Conservation (phyloP, 1,140 invertebrate species). For the Chymomyza costata region DNA sequence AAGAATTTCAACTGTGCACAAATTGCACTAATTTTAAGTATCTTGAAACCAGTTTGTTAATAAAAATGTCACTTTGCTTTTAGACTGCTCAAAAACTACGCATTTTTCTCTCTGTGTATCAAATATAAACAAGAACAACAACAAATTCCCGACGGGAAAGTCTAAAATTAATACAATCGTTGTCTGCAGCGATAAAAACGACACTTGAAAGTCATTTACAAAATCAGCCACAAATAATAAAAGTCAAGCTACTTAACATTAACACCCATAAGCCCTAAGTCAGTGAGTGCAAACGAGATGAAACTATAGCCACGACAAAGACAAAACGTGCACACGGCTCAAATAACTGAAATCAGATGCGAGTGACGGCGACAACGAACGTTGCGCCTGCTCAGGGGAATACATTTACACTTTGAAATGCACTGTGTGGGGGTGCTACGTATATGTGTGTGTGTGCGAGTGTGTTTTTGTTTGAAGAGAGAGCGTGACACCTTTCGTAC, state of each 20-base stretch:
- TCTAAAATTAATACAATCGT: slow-evolving; percentile 24
- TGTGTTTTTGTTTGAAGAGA: slow-evolving; percentile 2
- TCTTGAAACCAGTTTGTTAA: too few species aligned
- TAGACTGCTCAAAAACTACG: too few species aligned
- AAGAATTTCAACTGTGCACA: too few species aligned
- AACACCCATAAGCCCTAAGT: slow-evolving; percentile 1
- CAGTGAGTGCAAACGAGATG: slow-evolving; percentile 17
- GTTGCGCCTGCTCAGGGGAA: slow-evolving; percentile 57
- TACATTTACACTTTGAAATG: too few species aligned
- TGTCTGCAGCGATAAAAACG: slow-evolving; percentile 44
- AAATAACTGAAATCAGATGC: slow-evolving; percentile 68
- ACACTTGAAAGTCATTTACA: slow-evolving; percentile 60
- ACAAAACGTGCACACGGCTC: slow-evolving; percentile 35
- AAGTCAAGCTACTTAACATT: slow-evolving; percentile 65
- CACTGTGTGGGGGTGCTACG: too few species aligned
- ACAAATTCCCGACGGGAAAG: slow-evolving; percentile 11
- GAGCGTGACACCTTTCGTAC: slow-evolving; percentile 42
- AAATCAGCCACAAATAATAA: slow-evolving; percentile 69
- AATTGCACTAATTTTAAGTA: too few species aligned
- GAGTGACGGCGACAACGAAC: slow-evolving; percentile 21
- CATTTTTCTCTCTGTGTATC: too few species aligned
- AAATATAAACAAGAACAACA: slow-evolving; percentile 20
- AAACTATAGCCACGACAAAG: slow-evolving; percentile 3
- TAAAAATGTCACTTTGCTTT: too few species aligned
- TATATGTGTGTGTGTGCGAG: slow-evolving; percentile 15